Base-by-base conservation (phyloP, 2,888 invertebrate species). In the Exocentrus adspersus region DNA sequence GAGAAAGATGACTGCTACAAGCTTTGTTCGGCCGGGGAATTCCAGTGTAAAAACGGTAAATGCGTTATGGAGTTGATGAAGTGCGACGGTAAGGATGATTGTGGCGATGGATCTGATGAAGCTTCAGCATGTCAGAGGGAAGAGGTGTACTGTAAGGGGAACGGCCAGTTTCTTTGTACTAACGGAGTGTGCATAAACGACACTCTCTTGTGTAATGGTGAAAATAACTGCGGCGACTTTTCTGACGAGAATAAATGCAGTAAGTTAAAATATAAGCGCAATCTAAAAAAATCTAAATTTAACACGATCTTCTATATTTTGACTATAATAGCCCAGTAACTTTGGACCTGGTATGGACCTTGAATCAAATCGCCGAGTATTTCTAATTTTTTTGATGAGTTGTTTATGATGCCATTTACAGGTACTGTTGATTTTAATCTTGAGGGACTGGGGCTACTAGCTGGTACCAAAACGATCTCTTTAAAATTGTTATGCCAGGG, bases 31-130 rank as follows among this genome's bases (percentile, higher is more conserved):
- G 80, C 82, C 3, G 84, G 85, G 16, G 86, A 90, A 74, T 87
- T 89, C 75, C 81, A 84, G 53, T 92, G 92, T 77, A 79, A 82
- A 0, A 86, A 86, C 68, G 88, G 89, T 0, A 85, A 87, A 68
- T 93, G 93, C 80, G 86, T 93, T 69, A 80, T 87, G 59, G 85
- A 85, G 37, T 86, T 86, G 72, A 86, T 85, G 74, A 86, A 87
- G 16, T 94, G 94, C 81, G 90, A 94, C 80, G 90, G 91, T 0
- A 85, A 87, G 37, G 86, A 88, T 71, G 90, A 93, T 80, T 92
- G 92, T 75, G 82, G 80, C 2, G 91, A 91, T 79, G 87, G 87
- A 67, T 85, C 86, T 32, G 92, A 92, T 76, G 92, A 91, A 80
- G 86, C 87, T 58, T 83, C 74, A 32, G 64, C 72, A 14, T 80